A percentile compares a stretch with the other conserved stretches of the same genome.
These are phyloP conservation scores for Lepidochitona cinerea DNA, from an alignment of 2,888 invertebrate species.

Conservation along the genomic window DNA sequence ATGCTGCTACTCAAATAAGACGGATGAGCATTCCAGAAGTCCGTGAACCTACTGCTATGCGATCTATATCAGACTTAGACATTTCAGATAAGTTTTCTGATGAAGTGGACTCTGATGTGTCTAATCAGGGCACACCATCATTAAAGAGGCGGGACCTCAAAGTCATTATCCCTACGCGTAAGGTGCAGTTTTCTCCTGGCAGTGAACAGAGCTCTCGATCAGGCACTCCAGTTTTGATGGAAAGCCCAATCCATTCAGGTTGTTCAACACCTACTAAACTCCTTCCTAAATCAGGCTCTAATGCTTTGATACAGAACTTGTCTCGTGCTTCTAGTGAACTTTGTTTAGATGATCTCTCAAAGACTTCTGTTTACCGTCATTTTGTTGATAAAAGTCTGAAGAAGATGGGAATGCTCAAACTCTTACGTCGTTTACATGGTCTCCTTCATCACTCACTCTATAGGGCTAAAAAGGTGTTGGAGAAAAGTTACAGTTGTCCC, in stretches of 20 bases:
- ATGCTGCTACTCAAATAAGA: not conserved
- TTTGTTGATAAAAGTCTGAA: constrained; percentile 91
- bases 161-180: not conserved
- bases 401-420: constrained; percentile 86
- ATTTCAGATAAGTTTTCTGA: constrained; percentile 25
- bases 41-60: constrained; percentile 11
- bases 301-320: constrained; percentile 25
- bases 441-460: constrained; percentile 66
- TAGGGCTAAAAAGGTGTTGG: constrained; percentile 62
- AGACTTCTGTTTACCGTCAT: constrained; percentile 73
- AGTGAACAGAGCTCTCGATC: constrained; percentile 4
- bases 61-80: not conserved
- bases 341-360: constrained; percentile 55
- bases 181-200: not conserved
- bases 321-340: constrained; percentile 60
- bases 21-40: constrained; percentile 49
- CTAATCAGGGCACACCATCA: constrained; percentile 16
- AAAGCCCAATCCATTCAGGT: not conserved
- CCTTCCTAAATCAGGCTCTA: not conserved
- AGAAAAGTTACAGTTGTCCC: constrained; percentile 36
- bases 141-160: not conserved
- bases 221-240: not conserved
- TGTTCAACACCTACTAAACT: constrained; percentile 3
- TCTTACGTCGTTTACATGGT: constrained; percentile 82
- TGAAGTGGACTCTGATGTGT: constrained; percentile 13